These are phyloP conservation scores for Trichechus manatus DNA, from an alignment of 2,113 vertebrate species.

Conservation along the genomic window DNA sequence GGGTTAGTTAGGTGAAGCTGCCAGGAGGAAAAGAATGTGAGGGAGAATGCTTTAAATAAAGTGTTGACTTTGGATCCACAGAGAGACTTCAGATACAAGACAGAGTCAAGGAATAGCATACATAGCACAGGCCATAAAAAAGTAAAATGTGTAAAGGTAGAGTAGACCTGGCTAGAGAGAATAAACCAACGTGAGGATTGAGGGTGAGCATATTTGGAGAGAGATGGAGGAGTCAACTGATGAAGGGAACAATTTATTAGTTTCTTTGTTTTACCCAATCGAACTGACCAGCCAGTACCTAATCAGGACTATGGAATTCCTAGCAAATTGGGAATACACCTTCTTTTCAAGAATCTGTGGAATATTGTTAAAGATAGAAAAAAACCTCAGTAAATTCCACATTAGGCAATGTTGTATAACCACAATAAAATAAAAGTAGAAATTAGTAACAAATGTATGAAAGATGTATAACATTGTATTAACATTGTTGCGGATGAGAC, in stretches of 20 bases:
- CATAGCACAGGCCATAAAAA: background rate
- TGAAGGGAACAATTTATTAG: background rate
- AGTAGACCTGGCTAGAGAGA: background rate
- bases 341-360: background rate
- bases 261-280: background rate
- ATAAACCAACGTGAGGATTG: background rate
- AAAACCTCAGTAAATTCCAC: background rate
- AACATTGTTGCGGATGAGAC: background rate
- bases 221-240: background rate
- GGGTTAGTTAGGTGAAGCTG: background rate
- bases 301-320: background rate
- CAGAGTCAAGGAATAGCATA: background rate
- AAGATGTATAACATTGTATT: background rate
- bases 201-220: background rate
- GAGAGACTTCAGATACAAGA: background rate
- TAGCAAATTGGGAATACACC: background rate
- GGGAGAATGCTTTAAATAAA: background rate
- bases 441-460: background rate
- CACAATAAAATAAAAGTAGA: background rate
- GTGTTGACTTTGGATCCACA: background rate
- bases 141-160: background rate
- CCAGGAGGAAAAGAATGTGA: background rate
- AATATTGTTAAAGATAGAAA: slow-evolving; percentile 47
- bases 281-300: background rate
- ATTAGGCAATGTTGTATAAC: background rate